phyloP scores from a whole-genome alignment of 2,113 vertebrate genomes.

The Brevimyrus niger region DNA sequence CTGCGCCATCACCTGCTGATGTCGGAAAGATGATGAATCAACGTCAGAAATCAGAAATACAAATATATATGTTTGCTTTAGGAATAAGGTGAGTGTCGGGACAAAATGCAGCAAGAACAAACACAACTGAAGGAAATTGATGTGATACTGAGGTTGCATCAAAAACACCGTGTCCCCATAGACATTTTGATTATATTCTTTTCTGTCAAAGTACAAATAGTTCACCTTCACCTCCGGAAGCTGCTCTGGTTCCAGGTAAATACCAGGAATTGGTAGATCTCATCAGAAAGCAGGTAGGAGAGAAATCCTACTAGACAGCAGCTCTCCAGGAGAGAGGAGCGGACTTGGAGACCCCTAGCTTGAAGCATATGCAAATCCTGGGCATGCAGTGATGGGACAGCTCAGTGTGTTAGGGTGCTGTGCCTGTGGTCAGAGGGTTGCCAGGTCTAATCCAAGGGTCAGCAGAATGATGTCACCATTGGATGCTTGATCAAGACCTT shows the following conservation, averaged over 20 bases:
- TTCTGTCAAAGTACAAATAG: not conserved
- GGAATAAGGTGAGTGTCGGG: not conserved
- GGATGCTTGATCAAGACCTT: too few relatives aligned
- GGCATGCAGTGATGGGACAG: not conserved
- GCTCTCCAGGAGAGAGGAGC: not conserved
- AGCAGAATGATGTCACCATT: not conserved
- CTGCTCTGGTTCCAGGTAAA: too few relatives aligned
- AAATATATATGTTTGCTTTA: not conserved
- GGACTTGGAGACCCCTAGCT: not conserved
- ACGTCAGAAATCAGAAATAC: not conserved
- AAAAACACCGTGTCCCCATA: not conserved
- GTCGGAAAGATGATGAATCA: not conserved
- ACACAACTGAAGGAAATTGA: not conserved
- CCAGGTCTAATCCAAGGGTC: not conserved
- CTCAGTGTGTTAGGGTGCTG: not conserved
- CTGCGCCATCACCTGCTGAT: not conserved
- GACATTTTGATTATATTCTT: not conserved
- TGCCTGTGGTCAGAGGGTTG: not conserved
- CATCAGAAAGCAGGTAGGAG: too few relatives aligned
- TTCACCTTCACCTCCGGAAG: not conserved
- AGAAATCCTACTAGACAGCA: too few relatives aligned
- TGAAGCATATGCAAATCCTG: not conserved
- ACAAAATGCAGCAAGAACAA: not conserved
- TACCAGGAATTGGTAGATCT: too few relatives aligned
- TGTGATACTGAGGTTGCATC: not conserved